Evolutionary conservation across 2,113 vertebrate species (phyloP), one percentile per base, ranked within the genome.

Genomic region (Petroica traversi): DNA sequence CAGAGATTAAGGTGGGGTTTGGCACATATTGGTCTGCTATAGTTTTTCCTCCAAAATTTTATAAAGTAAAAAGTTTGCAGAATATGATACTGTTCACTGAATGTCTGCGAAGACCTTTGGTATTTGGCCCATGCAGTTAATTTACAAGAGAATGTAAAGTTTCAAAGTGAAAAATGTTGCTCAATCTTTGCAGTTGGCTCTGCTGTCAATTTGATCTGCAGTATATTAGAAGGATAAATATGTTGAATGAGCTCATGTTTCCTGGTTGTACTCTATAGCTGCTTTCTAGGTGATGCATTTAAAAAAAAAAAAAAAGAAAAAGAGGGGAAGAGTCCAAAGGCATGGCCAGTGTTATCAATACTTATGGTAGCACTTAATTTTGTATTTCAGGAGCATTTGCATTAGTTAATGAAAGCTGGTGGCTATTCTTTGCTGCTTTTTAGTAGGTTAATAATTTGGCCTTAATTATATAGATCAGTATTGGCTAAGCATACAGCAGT

Each of bases 71-170:
- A 89, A 11, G 3, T 57, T 80, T 69, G 8, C 13, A 73, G 58
- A 59, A 43, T 71, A 61, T 48, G 31, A 10, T 78, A n/a, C 11
- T 40, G 11, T 15, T 68, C 84, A 61, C 43, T 55, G 40, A 48
- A 83, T 43, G 14, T 82, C 86, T 92, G 22, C n/a, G 16, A 76
- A 76, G 41, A 12, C 31, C 26, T 66, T 83, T 83, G 62, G 41
- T 55, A 11, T 54, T 91, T 0, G 0, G 10, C 20, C 38, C 2
- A 0, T 55, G 36, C 36, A 71, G 52, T 82, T 85, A 52, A 75
- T 72, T 75, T 72, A 64, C 31, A 82, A 54, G 12, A 33, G 57
- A 84, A 59, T 41, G n/a, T 41, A 43, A 31, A 46, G 17, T 78
- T 57, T 91, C 64, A 74, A 67, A 86, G 81, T 28, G 59, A 69